phyloP scores from a whole-genome alignment of 2,888 invertebrate genomes.

The Tyria jacobaeae region DNA sequence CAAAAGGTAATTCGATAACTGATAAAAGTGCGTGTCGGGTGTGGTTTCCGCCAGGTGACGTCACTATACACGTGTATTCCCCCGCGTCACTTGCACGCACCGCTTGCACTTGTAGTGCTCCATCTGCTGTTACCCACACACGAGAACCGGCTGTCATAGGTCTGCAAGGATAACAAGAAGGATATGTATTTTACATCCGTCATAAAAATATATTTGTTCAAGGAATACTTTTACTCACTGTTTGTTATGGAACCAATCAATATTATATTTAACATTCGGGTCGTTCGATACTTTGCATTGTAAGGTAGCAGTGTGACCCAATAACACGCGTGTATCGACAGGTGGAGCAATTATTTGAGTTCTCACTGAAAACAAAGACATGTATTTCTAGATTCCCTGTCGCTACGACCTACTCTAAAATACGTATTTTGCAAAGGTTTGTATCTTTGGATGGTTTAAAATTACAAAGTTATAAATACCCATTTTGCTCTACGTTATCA shows the following conservation, averaged over 20 bases:
- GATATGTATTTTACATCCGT: conserved; percentile 2
- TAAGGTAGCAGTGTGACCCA: conserved; percentile 96
- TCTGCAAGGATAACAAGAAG: conserved; percentile 53
- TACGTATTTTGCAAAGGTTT: neutral
- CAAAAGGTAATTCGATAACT: conserved; percentile 97
- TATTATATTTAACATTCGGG: conserved; percentile 93
- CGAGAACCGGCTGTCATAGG: conserved; percentile 88
- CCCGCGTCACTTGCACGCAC: conserved; percentile 97
- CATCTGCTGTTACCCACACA: conserved; percentile 92
- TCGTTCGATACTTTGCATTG: conserved; percentile 98
- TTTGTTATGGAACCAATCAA: conserved; percentile 95
- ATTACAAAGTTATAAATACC: neutral
- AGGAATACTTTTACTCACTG: conserved; percentile 86
- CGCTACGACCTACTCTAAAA: neutral
- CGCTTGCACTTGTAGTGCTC: conserved; percentile 94
- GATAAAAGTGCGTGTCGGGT: conserved; percentile 92
- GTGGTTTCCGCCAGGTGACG: conserved; percentile 97
- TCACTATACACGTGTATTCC: conserved; percentile 95
- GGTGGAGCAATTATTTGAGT: conserved; percentile 98
- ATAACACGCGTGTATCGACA: conserved; percentile 95
- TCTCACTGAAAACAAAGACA: conserved; percentile 88
- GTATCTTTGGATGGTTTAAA: too few relatives aligned
- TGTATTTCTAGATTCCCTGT: neutral
- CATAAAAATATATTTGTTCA: conserved; percentile 4
- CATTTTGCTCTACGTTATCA: neutral